Evolutionary conservation across 2,113 vertebrate genomes (phyloP).

Genomic region (Ceyx melanurus): DNA sequence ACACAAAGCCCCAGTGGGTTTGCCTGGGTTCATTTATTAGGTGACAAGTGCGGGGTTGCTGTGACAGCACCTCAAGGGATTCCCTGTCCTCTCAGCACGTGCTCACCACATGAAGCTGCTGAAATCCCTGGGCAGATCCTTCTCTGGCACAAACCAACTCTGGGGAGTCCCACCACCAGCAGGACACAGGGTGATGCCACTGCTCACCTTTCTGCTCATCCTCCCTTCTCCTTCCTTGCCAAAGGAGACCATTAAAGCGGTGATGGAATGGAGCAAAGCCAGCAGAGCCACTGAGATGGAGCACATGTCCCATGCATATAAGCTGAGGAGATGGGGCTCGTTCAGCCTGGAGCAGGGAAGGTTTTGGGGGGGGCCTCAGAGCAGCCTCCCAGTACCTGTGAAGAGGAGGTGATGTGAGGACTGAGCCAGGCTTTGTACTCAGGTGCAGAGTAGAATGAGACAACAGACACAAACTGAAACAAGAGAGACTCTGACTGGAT

Average conservation of each 20-base stretch:
- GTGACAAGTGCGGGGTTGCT: rapidly evolving
- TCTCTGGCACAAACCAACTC: not conserved
- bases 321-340: not conserved
- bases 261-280: not conserved
- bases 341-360: not conserved
- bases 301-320: not conserved
- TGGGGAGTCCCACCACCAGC: not conserved
- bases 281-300: not conserved
- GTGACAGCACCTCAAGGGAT: not conserved
- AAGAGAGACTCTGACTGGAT: not conserved
- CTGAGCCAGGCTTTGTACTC: not conserved
- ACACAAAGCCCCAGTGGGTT: not conserved
- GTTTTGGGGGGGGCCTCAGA: not conserved
- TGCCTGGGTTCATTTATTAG: not conserved
- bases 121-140: not conserved
- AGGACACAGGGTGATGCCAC: rapidly evolving
- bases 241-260: rapidly evolving
- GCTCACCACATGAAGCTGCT: not conserved
- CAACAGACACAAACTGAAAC: not conserved
- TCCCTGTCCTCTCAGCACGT: rapidly evolving
- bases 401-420: not conserved
- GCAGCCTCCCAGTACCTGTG: not conserved
- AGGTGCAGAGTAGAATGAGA: not conserved
- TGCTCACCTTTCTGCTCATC: not conserved
- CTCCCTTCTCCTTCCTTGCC: not conserved